phyloP scores from a whole-genome alignment of 2,888 invertebrate genomes.

The Athalia cordata region DNA sequence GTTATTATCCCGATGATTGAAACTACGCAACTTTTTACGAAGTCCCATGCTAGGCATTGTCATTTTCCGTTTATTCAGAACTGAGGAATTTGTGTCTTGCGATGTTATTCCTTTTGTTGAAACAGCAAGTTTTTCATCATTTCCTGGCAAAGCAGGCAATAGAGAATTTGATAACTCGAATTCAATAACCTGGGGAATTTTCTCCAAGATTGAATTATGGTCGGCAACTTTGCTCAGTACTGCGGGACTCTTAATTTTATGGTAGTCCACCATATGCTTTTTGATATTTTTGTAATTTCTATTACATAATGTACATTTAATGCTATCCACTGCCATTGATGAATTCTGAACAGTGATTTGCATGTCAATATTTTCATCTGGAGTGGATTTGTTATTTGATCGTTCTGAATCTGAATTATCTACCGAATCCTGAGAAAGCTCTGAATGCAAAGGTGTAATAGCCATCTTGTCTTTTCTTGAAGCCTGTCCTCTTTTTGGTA shows the following conservation, averaged over 20 bases:
- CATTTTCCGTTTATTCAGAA: constrained; percentile 19
- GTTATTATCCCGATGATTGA: not conserved
- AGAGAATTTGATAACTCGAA: not conserved
- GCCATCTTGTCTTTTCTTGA: constrained; percentile 7
- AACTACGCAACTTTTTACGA: constrained; percentile 3
- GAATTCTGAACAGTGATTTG: constrained; percentile 10
- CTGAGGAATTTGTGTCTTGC: not conserved
- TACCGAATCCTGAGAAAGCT: not conserved
- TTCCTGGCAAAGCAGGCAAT: not conserved
- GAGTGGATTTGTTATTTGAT: not conserved
- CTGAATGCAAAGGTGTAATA: not conserved
- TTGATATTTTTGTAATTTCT: constrained; percentile 57
- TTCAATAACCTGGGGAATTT: not conserved
- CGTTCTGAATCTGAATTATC: not conserved
- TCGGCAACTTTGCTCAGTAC: constrained; percentile 27
- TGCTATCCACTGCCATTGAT: not conserved
- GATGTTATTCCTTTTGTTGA: not conserved
- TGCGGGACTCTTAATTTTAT: constrained; percentile 63
- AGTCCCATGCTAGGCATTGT: not conserved
- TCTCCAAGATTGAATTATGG: constrained; percentile 13
- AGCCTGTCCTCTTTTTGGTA: constrained; percentile 49
- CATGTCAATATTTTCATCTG: constrained; percentile 28
- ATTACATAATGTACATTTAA: constrained; percentile 63
- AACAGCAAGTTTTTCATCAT: not conserved
- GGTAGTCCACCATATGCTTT: constrained; percentile 65